These are phyloP conservation scores for Theristicus caerulescens DNA, from an alignment of 2,113 vertebrate species.

Conservation along the genomic window DNA sequence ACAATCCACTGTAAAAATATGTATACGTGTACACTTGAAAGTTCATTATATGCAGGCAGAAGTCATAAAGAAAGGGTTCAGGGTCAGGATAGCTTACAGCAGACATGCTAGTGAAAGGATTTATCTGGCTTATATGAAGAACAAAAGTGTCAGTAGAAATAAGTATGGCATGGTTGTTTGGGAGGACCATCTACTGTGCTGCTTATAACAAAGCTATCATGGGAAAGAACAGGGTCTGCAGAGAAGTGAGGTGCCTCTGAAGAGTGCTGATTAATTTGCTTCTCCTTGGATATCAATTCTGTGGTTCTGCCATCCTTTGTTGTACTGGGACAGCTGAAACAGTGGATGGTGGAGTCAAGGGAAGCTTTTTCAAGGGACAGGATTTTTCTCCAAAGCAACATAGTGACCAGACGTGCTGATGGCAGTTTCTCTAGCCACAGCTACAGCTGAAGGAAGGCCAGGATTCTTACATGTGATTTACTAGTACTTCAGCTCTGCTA, in stretches of 20 bases:
- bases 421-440: not conserved
- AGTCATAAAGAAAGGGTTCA: not conserved
- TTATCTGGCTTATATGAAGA: not conserved
- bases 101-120: not conserved
- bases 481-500: not conserved
- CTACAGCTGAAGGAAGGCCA: not conserved
- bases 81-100: not conserved
- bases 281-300: not conserved
- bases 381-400: not conserved
- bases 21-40: not conserved
- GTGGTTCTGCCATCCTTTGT: not conserved
- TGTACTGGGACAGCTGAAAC: not conserved
- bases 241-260: not conserved
- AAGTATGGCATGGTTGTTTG: not conserved
- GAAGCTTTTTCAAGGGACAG: not conserved
- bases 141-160: not conserved
- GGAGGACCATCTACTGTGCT: not conserved
- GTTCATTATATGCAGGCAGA: not conserved
- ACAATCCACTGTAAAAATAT: not conserved
- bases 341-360: not conserved
- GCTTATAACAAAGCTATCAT: not conserved
- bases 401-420: accelerated
- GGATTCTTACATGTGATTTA: not conserved
- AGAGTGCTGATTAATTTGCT: not conserved
- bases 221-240: not conserved